phyloP scores from a whole-genome alignment of 2,113 vertebrate species.

The Salvator merianae region DNA sequence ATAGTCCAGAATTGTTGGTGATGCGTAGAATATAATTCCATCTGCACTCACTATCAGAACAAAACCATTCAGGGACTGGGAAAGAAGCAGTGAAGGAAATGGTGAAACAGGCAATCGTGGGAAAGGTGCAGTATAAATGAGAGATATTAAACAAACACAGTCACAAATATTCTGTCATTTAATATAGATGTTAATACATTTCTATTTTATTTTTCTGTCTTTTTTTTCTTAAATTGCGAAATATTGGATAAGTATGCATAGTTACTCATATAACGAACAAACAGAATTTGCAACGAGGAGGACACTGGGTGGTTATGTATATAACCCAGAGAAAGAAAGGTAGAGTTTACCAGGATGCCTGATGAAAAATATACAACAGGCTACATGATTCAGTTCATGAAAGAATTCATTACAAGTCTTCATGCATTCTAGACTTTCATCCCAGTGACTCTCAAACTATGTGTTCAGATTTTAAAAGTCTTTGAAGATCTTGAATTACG shows the following conservation, averaged over 20 bases:
- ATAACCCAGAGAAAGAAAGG: not conserved
- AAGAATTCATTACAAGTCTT: not conserved
- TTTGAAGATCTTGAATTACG: not conserved
- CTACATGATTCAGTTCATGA: not conserved
- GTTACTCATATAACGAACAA: not conserved
- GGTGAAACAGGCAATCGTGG: not conserved
- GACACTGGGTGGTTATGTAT: too few relatives aligned
- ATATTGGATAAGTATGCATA: not conserved
- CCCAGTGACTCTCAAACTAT: not conserved
- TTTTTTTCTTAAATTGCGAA: not conserved
- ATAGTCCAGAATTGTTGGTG: conserved; percentile 93
- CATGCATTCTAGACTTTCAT: not conserved
- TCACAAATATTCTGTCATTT: not conserved
- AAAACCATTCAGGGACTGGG: conserved; percentile 93
- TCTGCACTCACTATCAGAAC: conserved; percentile 93
- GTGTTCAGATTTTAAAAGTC: not conserved
- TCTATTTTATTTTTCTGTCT: not conserved
- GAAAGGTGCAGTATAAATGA: too few relatives aligned
- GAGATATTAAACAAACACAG: not conserved
- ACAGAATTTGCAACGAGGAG: too few relatives aligned
- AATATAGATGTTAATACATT: not conserved
- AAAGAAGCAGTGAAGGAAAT: conserved; percentile 49
- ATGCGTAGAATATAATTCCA: conserved; percentile 95
- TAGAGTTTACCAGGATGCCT: not conserved
- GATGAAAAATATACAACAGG: not conserved